These are phyloP conservation scores for Panthera leo DNA, from an alignment of 2,113 vertebrate genomes.

Conservation along the genomic window DNA sequence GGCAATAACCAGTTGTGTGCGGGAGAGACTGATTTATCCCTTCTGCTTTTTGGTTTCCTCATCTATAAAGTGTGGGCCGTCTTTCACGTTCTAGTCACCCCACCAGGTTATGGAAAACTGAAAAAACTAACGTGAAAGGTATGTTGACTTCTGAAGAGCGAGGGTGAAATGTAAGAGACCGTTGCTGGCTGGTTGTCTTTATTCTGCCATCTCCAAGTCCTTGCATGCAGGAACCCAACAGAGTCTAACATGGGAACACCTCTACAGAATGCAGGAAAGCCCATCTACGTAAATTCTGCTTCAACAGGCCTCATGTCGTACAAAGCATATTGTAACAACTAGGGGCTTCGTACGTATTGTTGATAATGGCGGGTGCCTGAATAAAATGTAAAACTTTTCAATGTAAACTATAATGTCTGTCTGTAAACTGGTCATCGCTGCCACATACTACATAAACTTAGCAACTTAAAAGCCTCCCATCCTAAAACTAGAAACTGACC, in stretches of 20 bases:
- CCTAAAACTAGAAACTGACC: constrained; percentile 35
- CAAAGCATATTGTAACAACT: neutral
- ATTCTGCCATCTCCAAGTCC: neutral
- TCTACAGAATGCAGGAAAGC: neutral
- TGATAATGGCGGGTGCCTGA: neutral
- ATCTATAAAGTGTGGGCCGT: neutral
- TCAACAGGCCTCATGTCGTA: neutral
- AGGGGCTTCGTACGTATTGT: neutral
- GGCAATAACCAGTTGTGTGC: neutral
- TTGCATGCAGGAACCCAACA: neutral
- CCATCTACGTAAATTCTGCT: fast-evolving
- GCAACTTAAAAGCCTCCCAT: neutral
- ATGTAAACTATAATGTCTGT: neutral
- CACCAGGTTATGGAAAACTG: neutral
- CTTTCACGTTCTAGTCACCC: constrained; percentile 40
- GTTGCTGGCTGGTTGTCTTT: neutral
- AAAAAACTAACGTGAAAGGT: neutral
- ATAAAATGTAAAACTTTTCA: neutral
- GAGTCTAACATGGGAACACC: neutral
- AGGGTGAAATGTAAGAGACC: neutral
- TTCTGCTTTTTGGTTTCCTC: constrained; percentile 9
- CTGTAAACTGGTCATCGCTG: neutral
- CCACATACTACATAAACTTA: neutral
- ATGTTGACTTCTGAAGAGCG: neutral
- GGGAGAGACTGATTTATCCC: neutral